Evolutionary conservation across 2,797 vertebrate genomes (phyloP).

Genomic region (Gallinago nigripennis): DNA sequence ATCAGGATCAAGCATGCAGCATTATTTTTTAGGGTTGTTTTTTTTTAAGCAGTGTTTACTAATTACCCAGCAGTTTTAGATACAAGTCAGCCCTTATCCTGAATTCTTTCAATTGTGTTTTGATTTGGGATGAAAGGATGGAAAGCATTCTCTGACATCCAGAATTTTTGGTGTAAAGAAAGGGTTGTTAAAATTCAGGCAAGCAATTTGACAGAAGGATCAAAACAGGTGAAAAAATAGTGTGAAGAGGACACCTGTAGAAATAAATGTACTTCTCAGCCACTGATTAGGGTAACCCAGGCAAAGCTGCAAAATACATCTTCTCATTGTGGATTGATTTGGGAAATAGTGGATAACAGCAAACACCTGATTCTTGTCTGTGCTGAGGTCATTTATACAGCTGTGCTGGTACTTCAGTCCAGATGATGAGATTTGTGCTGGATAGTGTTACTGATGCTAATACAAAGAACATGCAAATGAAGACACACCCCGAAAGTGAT

Average conservation of each 20-base stretch:
- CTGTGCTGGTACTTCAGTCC: background rate
- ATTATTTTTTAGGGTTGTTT: background rate
- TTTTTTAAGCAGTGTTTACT: background rate
- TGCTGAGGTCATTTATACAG: background rate
- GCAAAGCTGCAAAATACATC: background rate
- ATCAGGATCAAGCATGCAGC: background rate
- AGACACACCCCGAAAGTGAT: background rate
- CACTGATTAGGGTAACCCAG: background rate
- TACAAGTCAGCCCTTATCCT: background rate
- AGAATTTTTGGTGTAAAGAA: background rate
- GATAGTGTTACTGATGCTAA: background rate
- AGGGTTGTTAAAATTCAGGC: background rate
- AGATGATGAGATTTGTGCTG: background rate
- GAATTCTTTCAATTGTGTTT: background rate
- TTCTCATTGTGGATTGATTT: background rate
- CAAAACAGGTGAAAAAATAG: background rate
- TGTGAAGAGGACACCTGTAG: background rate
- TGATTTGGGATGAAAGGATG: background rate
- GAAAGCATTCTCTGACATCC: background rate
- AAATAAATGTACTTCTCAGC: background rate
- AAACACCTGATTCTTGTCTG: background rate
- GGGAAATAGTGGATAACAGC: background rate
- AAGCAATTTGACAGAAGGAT: background rate
- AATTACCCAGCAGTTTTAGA: background rate
- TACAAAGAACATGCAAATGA: background rate